A percentile compares a stretch with the other conserved stretches of the same genome.
These are phyloP conservation scores for Melanaphis sacchari DNA, from an alignment of 1,140 invertebrate genomes.

Conservation along the genomic window DNA sequence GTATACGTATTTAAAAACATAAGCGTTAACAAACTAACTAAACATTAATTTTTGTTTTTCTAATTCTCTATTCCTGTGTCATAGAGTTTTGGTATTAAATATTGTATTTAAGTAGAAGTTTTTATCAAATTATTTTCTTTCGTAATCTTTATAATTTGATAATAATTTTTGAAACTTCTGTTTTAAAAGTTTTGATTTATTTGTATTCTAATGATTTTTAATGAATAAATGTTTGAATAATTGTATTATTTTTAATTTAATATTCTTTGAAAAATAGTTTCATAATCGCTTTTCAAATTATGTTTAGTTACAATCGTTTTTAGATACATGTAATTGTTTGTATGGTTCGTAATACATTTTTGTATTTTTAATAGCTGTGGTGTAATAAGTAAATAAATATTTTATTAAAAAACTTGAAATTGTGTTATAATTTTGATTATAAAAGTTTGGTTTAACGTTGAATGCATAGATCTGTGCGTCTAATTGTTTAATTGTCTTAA, in stretches of 20 bases:
- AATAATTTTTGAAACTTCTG: constrained; percentile 16
- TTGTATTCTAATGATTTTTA: constrained; percentile 1
- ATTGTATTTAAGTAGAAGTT: constrained; percentile 1
- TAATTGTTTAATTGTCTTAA: background rate
- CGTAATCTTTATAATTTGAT: background rate
- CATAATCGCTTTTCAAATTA: background rate
- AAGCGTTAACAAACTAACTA: background rate
- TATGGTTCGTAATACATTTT: background rate
- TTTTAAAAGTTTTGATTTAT: background rate
- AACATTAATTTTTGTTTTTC: background rate
- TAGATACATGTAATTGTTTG: background rate
- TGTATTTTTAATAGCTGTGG: background rate
- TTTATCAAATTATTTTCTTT: constrained; percentile 18
- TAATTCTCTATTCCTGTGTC: background rate
- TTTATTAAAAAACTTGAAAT: background rate
- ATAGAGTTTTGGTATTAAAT: background rate
- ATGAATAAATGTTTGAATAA: background rate
- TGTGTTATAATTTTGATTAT: background rate
- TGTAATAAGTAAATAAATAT: background rate
- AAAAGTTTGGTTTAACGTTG: background rate
- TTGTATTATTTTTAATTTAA: background rate
- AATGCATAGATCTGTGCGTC: background rate
- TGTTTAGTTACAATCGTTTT: background rate
- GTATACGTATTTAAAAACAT: too few species aligned
- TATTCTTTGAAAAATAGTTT: background rate